phyloP scores from a whole-genome alignment of 2,797 vertebrate species.

The Myotis vivesi region DNA sequence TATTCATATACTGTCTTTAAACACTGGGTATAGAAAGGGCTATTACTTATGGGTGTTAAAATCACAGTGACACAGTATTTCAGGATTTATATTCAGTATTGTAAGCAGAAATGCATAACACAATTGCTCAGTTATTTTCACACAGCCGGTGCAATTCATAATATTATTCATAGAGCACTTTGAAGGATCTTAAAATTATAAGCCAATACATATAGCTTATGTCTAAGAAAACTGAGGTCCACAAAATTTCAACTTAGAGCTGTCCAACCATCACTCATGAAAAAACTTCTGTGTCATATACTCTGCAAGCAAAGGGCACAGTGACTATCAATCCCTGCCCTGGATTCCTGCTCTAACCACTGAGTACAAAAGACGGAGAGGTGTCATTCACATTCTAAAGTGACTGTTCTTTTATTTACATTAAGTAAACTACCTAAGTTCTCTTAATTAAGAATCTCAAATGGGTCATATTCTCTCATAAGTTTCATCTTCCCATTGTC shows the following conservation, averaged over 20 bases:
- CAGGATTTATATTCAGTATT: neutral
- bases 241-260: neutral
- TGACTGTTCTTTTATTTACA: neutral
- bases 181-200: constrained; percentile 29
- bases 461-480: neutral
- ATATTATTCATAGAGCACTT: neutral
- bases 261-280: neutral
- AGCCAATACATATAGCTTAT: neutral
- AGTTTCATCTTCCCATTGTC: neutral
- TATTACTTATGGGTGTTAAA: constrained; percentile 24
- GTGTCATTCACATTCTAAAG: neutral
- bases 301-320: neutral
- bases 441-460: neutral
- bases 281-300: neutral
- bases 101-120: neutral
- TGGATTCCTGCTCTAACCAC: neutral
- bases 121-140: neutral
- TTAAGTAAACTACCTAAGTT: neutral
- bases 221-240: neutral
- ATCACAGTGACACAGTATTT: constrained; percentile 24
- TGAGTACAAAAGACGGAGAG: neutral
- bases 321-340: neutral
- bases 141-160: neutral
- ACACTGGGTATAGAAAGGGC: neutral
- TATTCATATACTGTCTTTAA: constrained; percentile 42